These are phyloP conservation scores for Lepas anatifera DNA, from an alignment of 2,888 invertebrate species.

Conservation along the genomic window DNA sequence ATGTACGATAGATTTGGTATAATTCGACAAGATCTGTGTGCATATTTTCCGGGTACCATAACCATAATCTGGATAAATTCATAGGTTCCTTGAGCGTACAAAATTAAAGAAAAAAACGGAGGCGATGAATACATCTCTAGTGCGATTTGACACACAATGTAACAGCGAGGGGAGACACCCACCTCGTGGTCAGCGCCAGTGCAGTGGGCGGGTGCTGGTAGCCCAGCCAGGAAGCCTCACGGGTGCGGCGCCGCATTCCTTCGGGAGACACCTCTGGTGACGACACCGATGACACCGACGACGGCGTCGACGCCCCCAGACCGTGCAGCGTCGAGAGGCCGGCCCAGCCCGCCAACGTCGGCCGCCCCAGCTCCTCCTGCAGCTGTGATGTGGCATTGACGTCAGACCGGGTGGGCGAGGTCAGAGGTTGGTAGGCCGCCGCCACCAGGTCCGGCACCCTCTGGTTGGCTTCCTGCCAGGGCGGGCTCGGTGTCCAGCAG, in stretches of 20 bases:
- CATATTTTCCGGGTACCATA: too few relatives aligned
- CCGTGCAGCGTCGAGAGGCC: not conserved
- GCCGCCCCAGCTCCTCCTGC: not conserved
- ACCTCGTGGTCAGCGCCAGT: not conserved
- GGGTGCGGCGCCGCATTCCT: not conserved
- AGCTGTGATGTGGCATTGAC: not conserved
- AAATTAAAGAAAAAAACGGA: not conserved
- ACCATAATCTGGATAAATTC: too few relatives aligned
- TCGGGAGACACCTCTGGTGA: not conserved
- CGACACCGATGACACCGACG: not conserved
- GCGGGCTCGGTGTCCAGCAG: not conserved
- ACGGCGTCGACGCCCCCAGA: not conserved
- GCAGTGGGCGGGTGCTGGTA: not conserved
- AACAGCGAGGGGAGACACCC: not conserved
- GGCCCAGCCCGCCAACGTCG: not conserved
- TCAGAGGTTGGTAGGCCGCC: not conserved
- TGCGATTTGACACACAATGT: not conserved
- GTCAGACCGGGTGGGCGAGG: not conserved
- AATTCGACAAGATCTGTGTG: too few relatives aligned
- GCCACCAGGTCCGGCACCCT: conserved; percentile 4
- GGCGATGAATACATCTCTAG: not conserved
- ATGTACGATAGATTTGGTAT: too few relatives aligned
- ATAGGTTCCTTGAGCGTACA: not conserved
- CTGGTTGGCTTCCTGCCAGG: conserved; percentile 5
- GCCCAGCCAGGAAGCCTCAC: not conserved